These are phyloP conservation scores for Gnathonemus echidnorhynchus DNA, from an alignment of 2,113 vertebrate genomes.

Conservation along the genomic window DNA sequence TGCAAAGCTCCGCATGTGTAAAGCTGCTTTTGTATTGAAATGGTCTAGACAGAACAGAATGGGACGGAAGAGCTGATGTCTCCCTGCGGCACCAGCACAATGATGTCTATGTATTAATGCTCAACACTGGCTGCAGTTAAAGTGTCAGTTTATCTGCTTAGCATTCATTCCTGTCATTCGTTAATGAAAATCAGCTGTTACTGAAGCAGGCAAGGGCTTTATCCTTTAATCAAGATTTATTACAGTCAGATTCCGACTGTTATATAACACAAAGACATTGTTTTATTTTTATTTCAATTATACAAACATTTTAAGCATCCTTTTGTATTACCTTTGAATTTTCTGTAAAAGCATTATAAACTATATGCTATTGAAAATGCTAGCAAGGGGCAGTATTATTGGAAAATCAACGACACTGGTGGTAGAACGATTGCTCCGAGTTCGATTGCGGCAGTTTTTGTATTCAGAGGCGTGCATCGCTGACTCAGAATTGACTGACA, in stretches of 20 bases:
- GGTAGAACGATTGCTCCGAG: constrained; percentile 23
- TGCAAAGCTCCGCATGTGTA: background rate
- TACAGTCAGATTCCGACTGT: constrained; percentile 30
- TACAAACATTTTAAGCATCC: background rate
- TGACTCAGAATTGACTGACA: background rate
- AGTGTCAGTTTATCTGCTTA: constrained; percentile 35
- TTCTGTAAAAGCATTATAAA: background rate
- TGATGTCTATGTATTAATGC: background rate
- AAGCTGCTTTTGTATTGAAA: background rate
- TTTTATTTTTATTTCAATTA: constrained; percentile 27
- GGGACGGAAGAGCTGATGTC: background rate
- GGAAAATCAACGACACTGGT: background rate
- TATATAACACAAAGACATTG: constrained; percentile 29
- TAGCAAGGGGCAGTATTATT: background rate
- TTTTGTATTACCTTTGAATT: background rate
- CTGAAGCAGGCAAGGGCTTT: constrained; percentile 29
- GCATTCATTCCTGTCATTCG: constrained; percentile 30
- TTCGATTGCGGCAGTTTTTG: constrained; percentile 22
- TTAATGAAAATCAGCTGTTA: constrained; percentile 34
- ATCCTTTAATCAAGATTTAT: constrained; percentile 40
- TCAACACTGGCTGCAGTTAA: constrained; percentile 20
- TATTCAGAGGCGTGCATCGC: background rate
- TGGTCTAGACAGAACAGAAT: background rate
- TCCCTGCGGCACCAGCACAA: background rate
- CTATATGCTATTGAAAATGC: background rate